phyloP scores from a whole-genome alignment of 1,140 invertebrate species.

The Drosophila nasuta region DNA sequence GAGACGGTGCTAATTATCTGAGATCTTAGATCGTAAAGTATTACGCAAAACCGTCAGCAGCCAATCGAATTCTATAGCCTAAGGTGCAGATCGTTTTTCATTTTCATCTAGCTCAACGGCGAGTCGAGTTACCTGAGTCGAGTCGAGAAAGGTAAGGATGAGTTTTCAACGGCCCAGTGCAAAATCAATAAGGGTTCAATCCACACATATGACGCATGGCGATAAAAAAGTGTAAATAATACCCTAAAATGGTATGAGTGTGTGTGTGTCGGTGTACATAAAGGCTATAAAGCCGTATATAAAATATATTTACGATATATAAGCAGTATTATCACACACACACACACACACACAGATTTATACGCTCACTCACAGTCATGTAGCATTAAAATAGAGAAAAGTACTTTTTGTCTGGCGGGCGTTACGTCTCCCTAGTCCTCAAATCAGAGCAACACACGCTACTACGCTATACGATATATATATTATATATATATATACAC shows the following conservation, averaged over 20 bases:
- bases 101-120: neutral
- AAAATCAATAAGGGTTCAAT: conserved; percentile 17
- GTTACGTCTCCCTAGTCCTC: conserved; percentile 35
- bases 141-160: conserved; percentile 3
- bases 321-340: conserved; percentile 29
- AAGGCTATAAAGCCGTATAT: conserved; percentile 25
- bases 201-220: conserved; percentile 14
- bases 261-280: conserved; percentile 4
- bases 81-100: conserved; percentile 5
- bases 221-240: conserved; percentile 35
- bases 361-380: conserved; percentile 6
- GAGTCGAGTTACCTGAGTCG: conserved; percentile 17
- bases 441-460: conserved; percentile 26
- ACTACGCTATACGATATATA: neutral
- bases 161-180: neutral
- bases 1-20: conserved; percentile 32
- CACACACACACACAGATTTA: conserved; percentile 11
- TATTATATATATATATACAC: conserved; percentile 8
- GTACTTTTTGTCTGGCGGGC: conserved; percentile 24
- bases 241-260: conserved; percentile 49
- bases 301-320: conserved; percentile 36
- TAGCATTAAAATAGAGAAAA: conserved; percentile 37
- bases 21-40: conserved; percentile 8
- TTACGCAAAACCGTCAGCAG: neutral
- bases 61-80: neutral